These are phyloP conservation scores for Drosophila pectinifera DNA, from an alignment of 1,140 invertebrate genomes.

Conservation along the genomic window DNA sequence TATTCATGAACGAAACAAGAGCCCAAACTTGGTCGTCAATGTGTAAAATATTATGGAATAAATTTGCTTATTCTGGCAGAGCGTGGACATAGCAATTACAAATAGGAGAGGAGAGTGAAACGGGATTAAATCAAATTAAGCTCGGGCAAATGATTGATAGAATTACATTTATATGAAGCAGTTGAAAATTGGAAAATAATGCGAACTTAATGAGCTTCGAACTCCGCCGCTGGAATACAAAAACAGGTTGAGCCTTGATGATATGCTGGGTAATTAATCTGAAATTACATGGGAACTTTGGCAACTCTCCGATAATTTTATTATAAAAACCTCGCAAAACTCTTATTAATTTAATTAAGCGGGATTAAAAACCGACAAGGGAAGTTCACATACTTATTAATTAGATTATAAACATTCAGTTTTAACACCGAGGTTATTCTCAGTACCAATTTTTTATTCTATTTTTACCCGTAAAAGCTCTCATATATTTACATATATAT, in stretches of 20 bases:
- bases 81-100: background rate
- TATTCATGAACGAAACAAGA: slow-evolving; percentile 17
- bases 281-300: background rate
- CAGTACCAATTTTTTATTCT: no score
- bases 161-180: background rate
- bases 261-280: background rate
- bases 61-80: slow-evolving; percentile 11
- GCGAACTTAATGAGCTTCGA: slow-evolving; percentile 8
- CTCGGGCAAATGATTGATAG: background rate
- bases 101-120: background rate
- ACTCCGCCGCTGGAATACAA: no score
- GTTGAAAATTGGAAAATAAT: slow-evolving; percentile 12
- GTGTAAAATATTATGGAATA: slow-evolving; percentile 14
- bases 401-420: no score
- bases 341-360: no score
- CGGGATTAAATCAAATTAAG: background rate
- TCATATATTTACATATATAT: background rate
- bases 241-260: background rate
- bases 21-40: slow-evolving; percentile 11
- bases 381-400: no score
- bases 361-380: no score
- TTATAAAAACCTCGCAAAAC: no score
- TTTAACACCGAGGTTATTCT: no score
- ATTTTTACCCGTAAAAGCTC: no score
- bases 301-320: no score